Conservation (phyloP, 2,797 vertebrate species). For the Corythornis leucogaster region DNA sequence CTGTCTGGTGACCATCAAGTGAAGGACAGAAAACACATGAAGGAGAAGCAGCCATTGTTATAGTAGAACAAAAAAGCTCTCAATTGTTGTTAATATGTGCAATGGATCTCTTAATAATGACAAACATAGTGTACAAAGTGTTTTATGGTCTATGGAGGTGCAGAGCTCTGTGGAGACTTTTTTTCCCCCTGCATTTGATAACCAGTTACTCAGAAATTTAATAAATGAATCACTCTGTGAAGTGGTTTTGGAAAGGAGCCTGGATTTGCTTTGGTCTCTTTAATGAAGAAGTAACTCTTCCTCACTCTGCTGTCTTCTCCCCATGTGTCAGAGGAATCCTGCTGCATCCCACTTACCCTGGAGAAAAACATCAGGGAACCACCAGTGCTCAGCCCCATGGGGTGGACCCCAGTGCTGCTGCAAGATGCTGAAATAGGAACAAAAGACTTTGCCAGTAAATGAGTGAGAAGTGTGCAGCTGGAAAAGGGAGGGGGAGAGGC, state of each 20-base stretch:
- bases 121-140: not conserved
- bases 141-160: not conserved
- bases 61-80: not conserved
- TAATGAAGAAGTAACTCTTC: not conserved
- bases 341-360: not conserved
- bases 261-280: conserved; percentile 24
- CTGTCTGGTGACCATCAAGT: rapidly evolving
- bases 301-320: not conserved
- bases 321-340: not conserved
- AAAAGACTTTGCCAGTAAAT: conserved; percentile 13
- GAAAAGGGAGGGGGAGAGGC: conserved; percentile 37
- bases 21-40: not conserved
- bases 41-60: not conserved
- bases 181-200: not conserved
- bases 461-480: conserved; percentile 30
- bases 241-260: conserved; percentile 56
- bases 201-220: not conserved
- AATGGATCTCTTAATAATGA: not conserved
- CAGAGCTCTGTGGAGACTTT: not conserved
- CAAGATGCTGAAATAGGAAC: conserved; percentile 23
- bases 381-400: not conserved
- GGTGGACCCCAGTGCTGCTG: not conserved
- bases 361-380: not conserved
- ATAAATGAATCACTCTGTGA: conserved; percentile 4
- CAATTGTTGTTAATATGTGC: not conserved